Conservation (phyloP, 2,888 invertebrate species). For the Eurytoma adleriae region DNA sequence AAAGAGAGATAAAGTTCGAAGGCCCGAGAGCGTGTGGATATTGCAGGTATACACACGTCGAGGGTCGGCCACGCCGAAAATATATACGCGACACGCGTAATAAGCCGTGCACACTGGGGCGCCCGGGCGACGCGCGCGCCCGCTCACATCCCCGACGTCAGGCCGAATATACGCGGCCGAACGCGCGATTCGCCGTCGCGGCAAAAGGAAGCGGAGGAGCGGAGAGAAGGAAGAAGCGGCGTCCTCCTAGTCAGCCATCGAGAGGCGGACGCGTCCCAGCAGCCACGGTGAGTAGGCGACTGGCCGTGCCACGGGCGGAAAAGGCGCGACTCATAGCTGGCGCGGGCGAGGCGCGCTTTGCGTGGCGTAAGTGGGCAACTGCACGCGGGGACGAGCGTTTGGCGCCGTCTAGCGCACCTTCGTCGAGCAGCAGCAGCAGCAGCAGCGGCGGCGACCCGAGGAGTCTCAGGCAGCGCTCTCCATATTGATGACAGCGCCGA, state of each 20-base stretch:
- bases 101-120: neutral
- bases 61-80: neutral
- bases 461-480: constrained; percentile 69
- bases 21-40: neutral
- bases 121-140: neutral
- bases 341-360: constrained; percentile 1
- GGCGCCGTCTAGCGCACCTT: constrained; percentile 43
- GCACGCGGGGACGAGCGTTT: constrained; percentile 29
- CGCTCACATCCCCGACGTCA: neutral
- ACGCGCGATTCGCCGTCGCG: neutral
- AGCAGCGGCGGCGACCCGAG: constrained; percentile 44
- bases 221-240: neutral
- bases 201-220: neutral
- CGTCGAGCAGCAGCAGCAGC: constrained; percentile 31
- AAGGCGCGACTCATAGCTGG: neutral
- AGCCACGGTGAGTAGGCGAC: neutral
- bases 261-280: constrained; percentile 7
- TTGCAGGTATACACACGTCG: neutral
- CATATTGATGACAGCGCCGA: constrained; percentile 84
- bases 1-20: neutral
- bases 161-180: neutral
- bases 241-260: too few relatives aligned
- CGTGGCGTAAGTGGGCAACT: constrained; percentile 7
- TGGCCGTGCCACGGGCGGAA: too few relatives aligned
- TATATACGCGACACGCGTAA: constrained; percentile 6